These are phyloP conservation scores for Oxyruncus cristatus DNA, from an alignment of 2,113 vertebrate genomes.

Conservation along the genomic window DNA sequence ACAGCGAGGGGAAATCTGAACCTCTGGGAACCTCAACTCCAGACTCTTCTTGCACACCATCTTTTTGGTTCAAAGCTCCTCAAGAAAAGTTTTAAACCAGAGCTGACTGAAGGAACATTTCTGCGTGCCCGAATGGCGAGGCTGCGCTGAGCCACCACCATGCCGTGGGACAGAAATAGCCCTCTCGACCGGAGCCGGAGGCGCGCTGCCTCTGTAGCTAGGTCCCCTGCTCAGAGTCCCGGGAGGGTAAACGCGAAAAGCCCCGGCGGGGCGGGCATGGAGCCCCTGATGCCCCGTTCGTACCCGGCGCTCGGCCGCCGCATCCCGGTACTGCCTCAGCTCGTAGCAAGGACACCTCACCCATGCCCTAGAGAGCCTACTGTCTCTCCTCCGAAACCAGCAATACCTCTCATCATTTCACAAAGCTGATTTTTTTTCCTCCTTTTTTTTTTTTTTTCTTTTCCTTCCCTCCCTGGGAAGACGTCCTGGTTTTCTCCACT, in stretches of 20 bases:
- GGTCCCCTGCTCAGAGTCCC: not conserved
- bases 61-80: not conserved
- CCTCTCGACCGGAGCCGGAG: not conserved
- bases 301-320: not conserved
- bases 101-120: not conserved
- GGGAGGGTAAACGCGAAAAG: accelerated
- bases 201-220: not conserved
- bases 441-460: accelerated
- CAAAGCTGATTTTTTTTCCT: not conserved
- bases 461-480: not conserved
- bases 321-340: not conserved
- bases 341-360: not conserved
- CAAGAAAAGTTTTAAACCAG: not conserved
- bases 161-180: not conserved
- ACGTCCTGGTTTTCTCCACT: not conserved
- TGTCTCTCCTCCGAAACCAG: not conserved
- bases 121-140: not conserved
- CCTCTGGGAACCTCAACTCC: not conserved
- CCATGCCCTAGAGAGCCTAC: not conserved
- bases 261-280: accelerated
- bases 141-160: not conserved
- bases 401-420: not conserved
- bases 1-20: not conserved
- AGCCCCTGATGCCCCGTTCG: accelerated
- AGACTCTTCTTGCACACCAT: not conserved